Evolutionary conservation across 2,113 vertebrate species (phyloP).

Genomic region (Phycodurus eques): DNA sequence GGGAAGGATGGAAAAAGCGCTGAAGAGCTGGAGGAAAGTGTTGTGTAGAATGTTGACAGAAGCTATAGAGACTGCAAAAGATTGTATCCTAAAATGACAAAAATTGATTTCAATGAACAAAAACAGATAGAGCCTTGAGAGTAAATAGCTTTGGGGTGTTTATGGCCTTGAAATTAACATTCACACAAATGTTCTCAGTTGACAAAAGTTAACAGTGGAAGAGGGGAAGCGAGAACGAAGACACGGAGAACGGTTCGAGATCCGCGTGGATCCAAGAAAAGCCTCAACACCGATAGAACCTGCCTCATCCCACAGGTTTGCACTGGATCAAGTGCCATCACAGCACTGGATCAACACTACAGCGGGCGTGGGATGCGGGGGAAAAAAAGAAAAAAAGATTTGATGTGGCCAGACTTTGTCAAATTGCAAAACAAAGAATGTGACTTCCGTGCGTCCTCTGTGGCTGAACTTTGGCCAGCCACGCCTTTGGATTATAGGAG

Average conservation of each 20-base stretch:
- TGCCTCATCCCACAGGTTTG: conserved; percentile 26
- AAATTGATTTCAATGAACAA: conserved; percentile 16
- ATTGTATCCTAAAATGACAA: conserved; percentile 20
- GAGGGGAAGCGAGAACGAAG: conserved; percentile 29
- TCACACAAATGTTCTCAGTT: background rate
- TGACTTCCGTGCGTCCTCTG: conserved; percentile 61
- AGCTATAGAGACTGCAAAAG: background rate
- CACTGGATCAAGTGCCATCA: conserved; percentile 35
- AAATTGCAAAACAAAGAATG: conserved; percentile 47
- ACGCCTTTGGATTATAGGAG: conserved; percentile 56
- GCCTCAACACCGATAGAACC: conserved; percentile 39
- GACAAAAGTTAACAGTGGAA: conserved; percentile 27
- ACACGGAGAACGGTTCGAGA: conserved; percentile 12
- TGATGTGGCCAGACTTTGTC: conserved; percentile 13
- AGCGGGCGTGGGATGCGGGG: background rate
- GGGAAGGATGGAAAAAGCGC: conserved; percentile 39
- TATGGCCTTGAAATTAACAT: background rate
- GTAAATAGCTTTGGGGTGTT: background rate
- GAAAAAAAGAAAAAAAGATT: background rate
- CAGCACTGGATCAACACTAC: conserved; percentile 14
- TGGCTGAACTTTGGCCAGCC: conserved; percentile 46
- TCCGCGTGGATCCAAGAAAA: conserved; percentile 41
- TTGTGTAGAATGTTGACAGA: conserved; percentile 71
- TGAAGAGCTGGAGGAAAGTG: conserved; percentile 84
- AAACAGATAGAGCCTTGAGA: background rate